Evolutionary conservation across 2,888 invertebrate genomes (phyloP).

Genomic region (Thymelicus acteon): DNA sequence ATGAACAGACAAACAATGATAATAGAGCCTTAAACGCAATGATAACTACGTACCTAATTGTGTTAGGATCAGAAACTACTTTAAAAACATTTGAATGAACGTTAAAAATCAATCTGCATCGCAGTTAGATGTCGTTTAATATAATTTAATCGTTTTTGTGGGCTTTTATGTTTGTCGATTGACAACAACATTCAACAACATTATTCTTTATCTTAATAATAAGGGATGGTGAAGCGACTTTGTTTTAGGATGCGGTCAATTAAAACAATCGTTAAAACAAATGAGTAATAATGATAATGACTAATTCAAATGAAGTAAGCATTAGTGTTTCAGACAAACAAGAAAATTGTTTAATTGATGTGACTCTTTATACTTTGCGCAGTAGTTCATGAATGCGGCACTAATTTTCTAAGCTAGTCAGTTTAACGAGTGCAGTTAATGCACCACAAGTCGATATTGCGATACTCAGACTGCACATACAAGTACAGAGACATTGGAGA

Average conservation of each 20-base stretch:
- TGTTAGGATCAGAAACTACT: slow-evolving; percentile 50
- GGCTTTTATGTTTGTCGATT: background rate
- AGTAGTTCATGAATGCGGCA: slow-evolving; percentile 34
- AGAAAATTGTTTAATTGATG: slow-evolving; percentile 39
- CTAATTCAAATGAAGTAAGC: slow-evolving; percentile 72
- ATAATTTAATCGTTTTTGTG: background rate
- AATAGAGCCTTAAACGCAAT: slow-evolving; percentile 63
- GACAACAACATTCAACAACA: background rate
- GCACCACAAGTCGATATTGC: slow-evolving; percentile 11
- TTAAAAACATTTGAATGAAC: background rate
- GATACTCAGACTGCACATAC: slow-evolving; percentile 13
- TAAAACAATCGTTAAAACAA: slow-evolving; percentile 64
- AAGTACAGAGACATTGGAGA: slow-evolving; percentile 37
- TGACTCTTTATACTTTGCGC: slow-evolving; percentile 24
- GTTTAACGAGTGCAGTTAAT: slow-evolving; percentile 30
- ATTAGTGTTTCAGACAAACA: slow-evolving; percentile 60
- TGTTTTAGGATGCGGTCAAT: slow-evolving; percentile 67
- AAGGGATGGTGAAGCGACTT: slow-evolving; percentile 35
- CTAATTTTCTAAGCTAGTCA: slow-evolving; percentile 28
- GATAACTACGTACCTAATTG: slow-evolving; percentile 53
- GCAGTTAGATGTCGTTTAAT: background rate
- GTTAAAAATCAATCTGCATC: background rate
- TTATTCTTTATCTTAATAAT: background rate
- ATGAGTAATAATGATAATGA: slow-evolving; percentile 79
- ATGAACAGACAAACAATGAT: slow-evolving; percentile 78